These are phyloP conservation scores for Ornithorhynchus anatinus DNA, from an alignment of 2,113 vertebrate genomes.

Conservation along the genomic window DNA sequence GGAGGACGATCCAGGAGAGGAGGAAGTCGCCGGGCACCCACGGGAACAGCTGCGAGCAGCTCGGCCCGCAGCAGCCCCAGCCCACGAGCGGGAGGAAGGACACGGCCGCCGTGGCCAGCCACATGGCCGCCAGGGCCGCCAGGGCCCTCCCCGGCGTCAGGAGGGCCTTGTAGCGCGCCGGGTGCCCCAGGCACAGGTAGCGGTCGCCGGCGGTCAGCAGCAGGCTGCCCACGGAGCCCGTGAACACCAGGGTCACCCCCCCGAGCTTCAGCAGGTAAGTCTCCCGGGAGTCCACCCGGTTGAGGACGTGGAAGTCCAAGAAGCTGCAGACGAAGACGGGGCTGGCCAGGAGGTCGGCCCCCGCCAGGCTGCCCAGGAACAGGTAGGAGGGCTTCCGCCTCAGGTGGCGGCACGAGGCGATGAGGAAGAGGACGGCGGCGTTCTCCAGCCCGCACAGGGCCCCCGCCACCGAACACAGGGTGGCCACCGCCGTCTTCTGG, in stretches of 20 bases:
- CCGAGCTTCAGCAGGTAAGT: slow-evolving; percentile 88
- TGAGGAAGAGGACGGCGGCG: slow-evolving; percentile 77
- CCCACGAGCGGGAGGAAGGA: slow-evolving; percentile 88
- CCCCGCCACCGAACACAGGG: slow-evolving; percentile 80
- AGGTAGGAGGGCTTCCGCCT: slow-evolving; percentile 86
- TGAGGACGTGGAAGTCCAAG: slow-evolving; percentile 85
- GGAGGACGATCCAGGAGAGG: slow-evolving; percentile 77
- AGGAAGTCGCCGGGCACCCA: slow-evolving; percentile 78
- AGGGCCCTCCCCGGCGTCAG: slow-evolving; percentile 80
- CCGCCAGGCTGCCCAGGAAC: slow-evolving; percentile 87
- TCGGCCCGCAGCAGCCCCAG: slow-evolving; percentile 81
- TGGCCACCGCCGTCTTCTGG: slow-evolving; percentile 73
- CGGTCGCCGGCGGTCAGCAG: slow-evolving; percentile 90
- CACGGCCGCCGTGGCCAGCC: slow-evolving; percentile 71
- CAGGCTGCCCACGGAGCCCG: slow-evolving; percentile 87
- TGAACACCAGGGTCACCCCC: slow-evolving; percentile 87
- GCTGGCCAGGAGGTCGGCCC: slow-evolving; percentile 88
- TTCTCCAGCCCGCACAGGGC: slow-evolving; percentile 86
- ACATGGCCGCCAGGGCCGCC: slow-evolving; percentile 74
- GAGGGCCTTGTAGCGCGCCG: slow-evolving; percentile 79
- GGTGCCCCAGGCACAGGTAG: slow-evolving; percentile 84
- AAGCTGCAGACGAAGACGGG: slow-evolving; percentile 85
- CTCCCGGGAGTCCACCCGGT: slow-evolving; percentile 28
- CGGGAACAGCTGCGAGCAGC: slow-evolving; percentile 86
- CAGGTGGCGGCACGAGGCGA: slow-evolving; percentile 70